Evolutionary conservation across 2,888 invertebrate species (phyloP).

Genomic region (Papilio gigon): DNA sequence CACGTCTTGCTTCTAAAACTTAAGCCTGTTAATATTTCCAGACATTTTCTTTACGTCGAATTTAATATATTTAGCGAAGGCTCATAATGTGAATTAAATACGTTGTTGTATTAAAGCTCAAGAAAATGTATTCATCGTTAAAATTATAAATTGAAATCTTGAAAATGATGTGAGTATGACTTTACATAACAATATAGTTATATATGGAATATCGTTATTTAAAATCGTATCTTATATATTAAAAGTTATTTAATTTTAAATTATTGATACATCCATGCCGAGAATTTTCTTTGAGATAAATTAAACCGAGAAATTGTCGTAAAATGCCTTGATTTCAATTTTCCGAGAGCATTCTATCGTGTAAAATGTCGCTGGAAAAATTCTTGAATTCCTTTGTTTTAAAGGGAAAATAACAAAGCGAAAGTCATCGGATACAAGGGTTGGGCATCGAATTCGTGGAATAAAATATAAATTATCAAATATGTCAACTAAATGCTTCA

Average conservation of each 20-base stretch:
- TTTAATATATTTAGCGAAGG: conserved; percentile 17
- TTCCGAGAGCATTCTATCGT: conserved; percentile 16
- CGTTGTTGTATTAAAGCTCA: neutral
- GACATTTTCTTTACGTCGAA: neutral
- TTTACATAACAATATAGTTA: no score
- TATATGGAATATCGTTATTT: no score
- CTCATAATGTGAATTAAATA: neutral
- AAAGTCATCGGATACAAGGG: neutral
- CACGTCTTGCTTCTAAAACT: conserved; percentile 19
- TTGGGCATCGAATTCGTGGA: neutral
- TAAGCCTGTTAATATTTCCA: conserved; percentile 27
- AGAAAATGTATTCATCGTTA: neutral
- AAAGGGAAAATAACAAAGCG: neutral
- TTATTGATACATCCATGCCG: neutral
- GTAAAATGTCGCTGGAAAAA: conserved; percentile 20
- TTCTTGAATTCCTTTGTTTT: conserved; percentile 3
- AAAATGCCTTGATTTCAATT: conserved; percentile 14
- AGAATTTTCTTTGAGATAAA: conserved; percentile 4
- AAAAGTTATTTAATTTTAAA: neutral
- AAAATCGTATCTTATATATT: neutral
- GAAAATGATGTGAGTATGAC: no score
- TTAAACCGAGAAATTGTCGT: neutral
- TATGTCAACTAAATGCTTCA: no score
- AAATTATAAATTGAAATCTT: no score
- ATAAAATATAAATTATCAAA: neutral